Evolutionary conservation across 64 coral and sea anemone genomes (phyloP).

Genomic region (Anthopleura sola): DNA sequence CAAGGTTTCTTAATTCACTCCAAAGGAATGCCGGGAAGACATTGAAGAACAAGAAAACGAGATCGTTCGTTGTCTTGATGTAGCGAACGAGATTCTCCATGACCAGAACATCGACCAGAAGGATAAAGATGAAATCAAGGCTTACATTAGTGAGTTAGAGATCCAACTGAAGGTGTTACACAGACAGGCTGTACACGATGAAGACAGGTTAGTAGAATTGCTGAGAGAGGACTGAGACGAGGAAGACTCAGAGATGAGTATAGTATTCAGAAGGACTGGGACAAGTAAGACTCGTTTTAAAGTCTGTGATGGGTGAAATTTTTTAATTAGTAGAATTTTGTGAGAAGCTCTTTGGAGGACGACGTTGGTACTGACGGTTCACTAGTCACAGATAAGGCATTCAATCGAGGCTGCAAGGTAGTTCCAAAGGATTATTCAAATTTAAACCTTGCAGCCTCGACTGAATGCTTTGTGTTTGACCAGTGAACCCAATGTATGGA

Average conservation of each 20-base stretch:
- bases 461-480: too few relatives aligned
- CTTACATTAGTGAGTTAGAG: slow-evolving; percentile 10
- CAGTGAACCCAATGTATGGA: too few relatives aligned
- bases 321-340: too few relatives aligned
- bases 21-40: slow-evolving; percentile 1
- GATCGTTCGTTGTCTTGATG: slow-evolving; percentile 22
- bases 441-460: too few relatives aligned
- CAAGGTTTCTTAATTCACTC: neutral
- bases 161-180: neutral
- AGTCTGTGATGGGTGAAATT: too few relatives aligned
- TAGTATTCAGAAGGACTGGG: neutral
- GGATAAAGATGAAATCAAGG: slow-evolving; percentile 11
- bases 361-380: too few relatives aligned
- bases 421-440: too few relatives aligned
- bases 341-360: too few relatives aligned
- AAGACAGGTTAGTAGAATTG: neutral
- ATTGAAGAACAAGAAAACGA: slow-evolving; percentile 1
- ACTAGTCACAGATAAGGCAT: too few relatives aligned
- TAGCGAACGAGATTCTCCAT: slow-evolving; percentile 12
- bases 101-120: slow-evolving; percentile 33
- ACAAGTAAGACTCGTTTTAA: neutral
- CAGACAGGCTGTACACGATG: neutral
- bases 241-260: neutral
- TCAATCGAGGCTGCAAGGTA: too few relatives aligned
- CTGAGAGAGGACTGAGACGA: neutral